These are phyloP conservation scores for Ataeniobius toweri DNA, from an alignment of 2,797 vertebrate genomes.

Conservation along the genomic window DNA sequence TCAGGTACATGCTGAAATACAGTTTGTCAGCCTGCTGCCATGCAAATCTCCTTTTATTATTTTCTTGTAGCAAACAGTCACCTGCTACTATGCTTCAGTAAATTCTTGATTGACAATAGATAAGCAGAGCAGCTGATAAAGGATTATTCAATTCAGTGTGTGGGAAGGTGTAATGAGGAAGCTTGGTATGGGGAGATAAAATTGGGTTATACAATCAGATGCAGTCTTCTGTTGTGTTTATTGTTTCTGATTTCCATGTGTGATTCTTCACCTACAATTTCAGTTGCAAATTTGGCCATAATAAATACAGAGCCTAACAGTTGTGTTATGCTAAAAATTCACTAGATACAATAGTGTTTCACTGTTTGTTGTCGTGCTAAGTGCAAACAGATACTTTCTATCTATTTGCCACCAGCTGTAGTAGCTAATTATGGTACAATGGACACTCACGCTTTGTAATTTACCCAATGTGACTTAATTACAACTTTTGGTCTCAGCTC, in stretches of 20 bases:
- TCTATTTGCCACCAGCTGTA: neutral
- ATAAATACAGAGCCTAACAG: neutral
- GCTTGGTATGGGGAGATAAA: neutral
- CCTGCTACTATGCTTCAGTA: neutral
- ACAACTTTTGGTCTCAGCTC: constrained; percentile 1
- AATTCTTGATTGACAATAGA: neutral
- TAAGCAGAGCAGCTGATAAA: neutral
- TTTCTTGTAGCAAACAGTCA: neutral
- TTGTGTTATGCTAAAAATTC: neutral
- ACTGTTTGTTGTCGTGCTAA: neutral
- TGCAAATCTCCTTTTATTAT: neutral
- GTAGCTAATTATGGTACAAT: neutral
- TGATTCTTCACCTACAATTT: neutral
- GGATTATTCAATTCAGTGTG: neutral
- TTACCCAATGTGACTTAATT: neutral
- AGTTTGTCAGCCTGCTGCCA: neutral
- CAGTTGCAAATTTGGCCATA: neutral
- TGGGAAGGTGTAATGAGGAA: neutral
- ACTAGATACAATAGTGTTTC: neutral
- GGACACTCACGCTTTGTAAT: neutral
- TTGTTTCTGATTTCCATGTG: neutral
- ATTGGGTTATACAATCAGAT: neutral
- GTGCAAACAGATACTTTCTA: neutral
- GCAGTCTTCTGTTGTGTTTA: neutral
- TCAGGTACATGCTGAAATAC: neutral